Conservation (phyloP, 2,113 vertebrate genomes). For the Pteruthius melanotis region DNA sequence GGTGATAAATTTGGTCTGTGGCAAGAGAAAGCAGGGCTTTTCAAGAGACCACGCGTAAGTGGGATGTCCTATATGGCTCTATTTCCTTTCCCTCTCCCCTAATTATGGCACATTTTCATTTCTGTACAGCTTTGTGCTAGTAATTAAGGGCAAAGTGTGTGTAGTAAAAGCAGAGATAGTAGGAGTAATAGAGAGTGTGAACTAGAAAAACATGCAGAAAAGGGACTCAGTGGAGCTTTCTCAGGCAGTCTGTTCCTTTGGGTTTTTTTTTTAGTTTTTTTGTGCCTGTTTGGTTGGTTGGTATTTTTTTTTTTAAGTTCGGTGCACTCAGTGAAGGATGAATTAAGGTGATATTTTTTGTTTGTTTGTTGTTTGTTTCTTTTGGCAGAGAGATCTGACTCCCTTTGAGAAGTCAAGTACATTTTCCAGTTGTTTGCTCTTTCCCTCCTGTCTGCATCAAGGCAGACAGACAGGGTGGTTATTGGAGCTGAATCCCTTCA, state of each 20-base stretch:
- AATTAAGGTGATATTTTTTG: neutral
- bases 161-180: neutral
- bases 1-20: neutral
- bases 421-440: conserved; percentile 1
- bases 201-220: neutral
- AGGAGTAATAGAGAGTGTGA: neutral
- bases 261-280: neutral
- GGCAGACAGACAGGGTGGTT: neutral
- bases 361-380: neutral
- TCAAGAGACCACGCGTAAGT: neutral
- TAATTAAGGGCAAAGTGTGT: neutral
- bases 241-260: neutral
- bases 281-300: too few relatives aligned
- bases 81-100: neutral
- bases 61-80: neutral
- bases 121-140: neutral
- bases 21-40: neutral
- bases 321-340: neutral
- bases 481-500: neutral
- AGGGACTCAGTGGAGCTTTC: neutral
- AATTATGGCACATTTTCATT: neutral
- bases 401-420: neutral
- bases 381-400: neutral
- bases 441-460: neutral
- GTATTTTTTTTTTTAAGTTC: neutral